phyloP scores from a whole-genome alignment of 2,113 vertebrate species.

The Synodontis membranacea region DNA sequence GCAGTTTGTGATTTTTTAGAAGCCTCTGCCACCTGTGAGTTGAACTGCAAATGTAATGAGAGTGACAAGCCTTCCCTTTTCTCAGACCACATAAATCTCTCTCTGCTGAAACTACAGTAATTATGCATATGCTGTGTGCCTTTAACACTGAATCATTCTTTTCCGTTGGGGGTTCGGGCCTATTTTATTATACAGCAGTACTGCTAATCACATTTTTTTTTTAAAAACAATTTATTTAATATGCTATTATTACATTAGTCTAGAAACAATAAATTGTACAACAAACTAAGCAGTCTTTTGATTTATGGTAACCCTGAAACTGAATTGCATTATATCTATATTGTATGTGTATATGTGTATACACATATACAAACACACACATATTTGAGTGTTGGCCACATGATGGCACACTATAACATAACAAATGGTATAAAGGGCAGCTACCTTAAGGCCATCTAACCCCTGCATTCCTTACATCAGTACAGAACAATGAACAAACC shows the following conservation, averaged over 20 bases:
- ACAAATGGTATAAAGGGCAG: neutral
- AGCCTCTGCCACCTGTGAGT: neutral
- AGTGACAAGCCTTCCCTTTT: neutral
- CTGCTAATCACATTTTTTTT: neutral
- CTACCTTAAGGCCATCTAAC: neutral
- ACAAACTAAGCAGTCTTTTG: neutral
- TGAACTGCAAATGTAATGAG: neutral
- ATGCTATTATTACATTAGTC: neutral
- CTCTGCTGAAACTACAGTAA: neutral
- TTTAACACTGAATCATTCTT: neutral
- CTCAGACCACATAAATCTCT: neutral
- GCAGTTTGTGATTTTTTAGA: neutral
- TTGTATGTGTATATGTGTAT: too few relatives aligned
- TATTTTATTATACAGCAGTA: neutral
- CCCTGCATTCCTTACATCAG: neutral
- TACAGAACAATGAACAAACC: neutral
- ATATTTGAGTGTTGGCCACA: neutral
- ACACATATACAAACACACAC: too few relatives aligned
- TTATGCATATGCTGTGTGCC: neutral
- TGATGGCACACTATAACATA: conserved; percentile 10
- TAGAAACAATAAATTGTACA: neutral
- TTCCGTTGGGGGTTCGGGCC: neutral
- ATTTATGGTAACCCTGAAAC: neutral
- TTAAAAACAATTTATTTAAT: neutral
- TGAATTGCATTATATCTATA: neutral